These are phyloP conservation scores for Homalodisca vitripennis DNA, from an alignment of 1,140 invertebrate genomes.

Conservation along the genomic window DNA sequence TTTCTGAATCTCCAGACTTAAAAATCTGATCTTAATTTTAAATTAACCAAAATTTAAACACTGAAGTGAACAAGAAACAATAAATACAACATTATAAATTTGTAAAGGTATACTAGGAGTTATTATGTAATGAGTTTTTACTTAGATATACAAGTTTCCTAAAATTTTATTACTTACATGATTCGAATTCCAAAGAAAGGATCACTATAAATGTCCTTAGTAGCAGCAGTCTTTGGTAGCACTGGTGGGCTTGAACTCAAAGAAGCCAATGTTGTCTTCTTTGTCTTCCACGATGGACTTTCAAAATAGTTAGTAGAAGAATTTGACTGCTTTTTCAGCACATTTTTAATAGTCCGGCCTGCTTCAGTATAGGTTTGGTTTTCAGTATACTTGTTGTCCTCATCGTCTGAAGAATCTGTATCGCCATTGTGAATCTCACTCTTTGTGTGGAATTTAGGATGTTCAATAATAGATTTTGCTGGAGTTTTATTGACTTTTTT, in stretches of 20 bases:
- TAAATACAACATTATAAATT: no score
- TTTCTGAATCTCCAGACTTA: no score
- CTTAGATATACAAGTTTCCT: no score
- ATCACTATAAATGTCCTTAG: conserved; percentile 61
- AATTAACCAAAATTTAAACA: no score
- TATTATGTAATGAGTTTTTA: no score
- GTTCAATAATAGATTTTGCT: neutral
- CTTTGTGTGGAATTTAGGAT: conserved; percentile 38
- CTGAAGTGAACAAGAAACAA: no score
- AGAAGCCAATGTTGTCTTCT: conserved; percentile 31
- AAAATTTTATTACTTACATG: no score
- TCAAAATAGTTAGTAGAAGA: neutral
- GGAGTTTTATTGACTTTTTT: neutral
- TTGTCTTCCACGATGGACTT: conserved; percentile 35
- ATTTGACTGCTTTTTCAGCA: conserved; percentile 45
- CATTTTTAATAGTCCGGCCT: conserved; percentile 64
- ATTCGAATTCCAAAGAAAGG: conserved; percentile 76
- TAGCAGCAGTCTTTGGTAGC: conserved; percentile 26
- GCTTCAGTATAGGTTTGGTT: conserved; percentile 67
- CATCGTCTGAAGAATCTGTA: conserved; percentile 77
- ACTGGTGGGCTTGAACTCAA: conserved; percentile 19
- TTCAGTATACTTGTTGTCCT: conserved; percentile 70
- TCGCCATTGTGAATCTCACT: conserved; percentile 59
- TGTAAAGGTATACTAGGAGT: no score
- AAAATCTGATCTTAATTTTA: no score